Evolutionary conservation across 2,797 vertebrate species (phyloP).

Genomic region (Smutsia gigantea): DNA sequence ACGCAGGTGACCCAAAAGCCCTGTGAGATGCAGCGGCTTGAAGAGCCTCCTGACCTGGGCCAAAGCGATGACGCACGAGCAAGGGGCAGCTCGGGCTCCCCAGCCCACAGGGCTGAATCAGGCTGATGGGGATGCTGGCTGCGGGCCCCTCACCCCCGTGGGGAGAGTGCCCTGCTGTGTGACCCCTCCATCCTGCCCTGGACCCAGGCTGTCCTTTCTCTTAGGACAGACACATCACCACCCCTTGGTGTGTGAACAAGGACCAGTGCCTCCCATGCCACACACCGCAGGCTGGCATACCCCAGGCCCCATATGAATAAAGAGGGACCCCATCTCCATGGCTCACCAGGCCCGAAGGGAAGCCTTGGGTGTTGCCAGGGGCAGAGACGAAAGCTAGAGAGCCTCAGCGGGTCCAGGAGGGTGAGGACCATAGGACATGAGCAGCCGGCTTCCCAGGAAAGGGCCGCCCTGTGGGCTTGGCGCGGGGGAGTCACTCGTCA

Average conservation of each 20-base stretch:
- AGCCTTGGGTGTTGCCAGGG: neutral
- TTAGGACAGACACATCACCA: neutral
- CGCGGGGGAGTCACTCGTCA: rapidly evolving
- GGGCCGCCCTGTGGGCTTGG: neutral
- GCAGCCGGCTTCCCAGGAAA: neutral
- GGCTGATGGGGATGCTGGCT: neutral
- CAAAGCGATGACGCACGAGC: slow-evolving; percentile 49
- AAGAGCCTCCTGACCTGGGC: neutral
- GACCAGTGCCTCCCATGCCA: too few species aligned
- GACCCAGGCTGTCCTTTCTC: neutral
- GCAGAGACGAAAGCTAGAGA: neutral
- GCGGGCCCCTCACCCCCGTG: neutral
- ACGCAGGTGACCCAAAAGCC: slow-evolving; percentile 69
- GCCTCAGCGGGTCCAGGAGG: neutral
- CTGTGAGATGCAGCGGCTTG: neutral
- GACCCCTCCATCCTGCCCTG: neutral
- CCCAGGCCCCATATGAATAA: neutral
- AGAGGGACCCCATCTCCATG: neutral
- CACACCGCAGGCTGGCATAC: neutral
- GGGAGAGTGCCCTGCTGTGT: neutral
- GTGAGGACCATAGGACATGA: neutral
- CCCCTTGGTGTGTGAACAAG: neutral
- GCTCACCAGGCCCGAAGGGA: neutral
- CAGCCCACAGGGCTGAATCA: neutral
- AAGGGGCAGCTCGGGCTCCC: neutral